A percentile compares a stretch with the other conserved stretches of the same genome.
Conservation (phyloP, 2,888 invertebrate genomes). For the Drosophila recens region DNA sequence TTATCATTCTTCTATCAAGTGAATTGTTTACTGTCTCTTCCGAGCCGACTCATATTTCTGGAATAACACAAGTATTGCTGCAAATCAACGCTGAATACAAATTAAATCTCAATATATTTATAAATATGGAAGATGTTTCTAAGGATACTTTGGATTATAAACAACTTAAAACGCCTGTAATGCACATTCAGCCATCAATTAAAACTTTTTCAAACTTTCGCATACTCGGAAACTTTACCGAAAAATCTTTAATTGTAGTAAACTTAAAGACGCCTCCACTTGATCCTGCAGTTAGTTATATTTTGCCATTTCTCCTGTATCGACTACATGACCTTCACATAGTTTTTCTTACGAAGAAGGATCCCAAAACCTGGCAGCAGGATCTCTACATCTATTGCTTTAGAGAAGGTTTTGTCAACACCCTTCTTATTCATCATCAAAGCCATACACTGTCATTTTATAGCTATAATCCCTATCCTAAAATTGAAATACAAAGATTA, state of each 20-base stretch:
- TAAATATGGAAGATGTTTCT: conserved; percentile 28
- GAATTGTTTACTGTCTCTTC: not conserved
- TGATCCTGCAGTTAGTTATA: not conserved
- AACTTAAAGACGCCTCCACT: conserved; percentile 16
- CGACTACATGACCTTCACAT: conserved; percentile 35
- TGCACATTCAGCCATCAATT: conserved; percentile 15
- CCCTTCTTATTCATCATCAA: conserved; percentile 36
- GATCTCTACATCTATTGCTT: conserved; percentile 49
- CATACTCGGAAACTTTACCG: conserved; percentile 32
- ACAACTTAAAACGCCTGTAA: conserved; percentile 11
- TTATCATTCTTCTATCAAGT: not conserved
- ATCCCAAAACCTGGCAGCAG: conserved; percentile 16
- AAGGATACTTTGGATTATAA: not conserved
- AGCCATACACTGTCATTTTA: conserved; percentile 5
- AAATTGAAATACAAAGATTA: conserved; percentile 9
- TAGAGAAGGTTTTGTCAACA: conserved; percentile 55
- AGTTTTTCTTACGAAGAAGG: conserved; percentile 33
- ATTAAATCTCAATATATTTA: conserved; percentile 46
- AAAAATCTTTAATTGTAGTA: conserved; percentile 37
- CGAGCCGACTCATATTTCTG: not conserved
- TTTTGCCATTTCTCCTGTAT: conserved; percentile 40
- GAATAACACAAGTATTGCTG: conserved; percentile 13
- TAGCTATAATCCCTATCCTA: conserved; percentile 62
- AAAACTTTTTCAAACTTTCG: conserved; percentile 6
- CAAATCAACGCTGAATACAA: conserved; percentile 38